Evolutionary conservation across 37 sponge, comb jelly and placozoan genomes (phyloP), one percentile per base, ranked within the genome.

Genomic region (Tethya wilhelma): DNA sequence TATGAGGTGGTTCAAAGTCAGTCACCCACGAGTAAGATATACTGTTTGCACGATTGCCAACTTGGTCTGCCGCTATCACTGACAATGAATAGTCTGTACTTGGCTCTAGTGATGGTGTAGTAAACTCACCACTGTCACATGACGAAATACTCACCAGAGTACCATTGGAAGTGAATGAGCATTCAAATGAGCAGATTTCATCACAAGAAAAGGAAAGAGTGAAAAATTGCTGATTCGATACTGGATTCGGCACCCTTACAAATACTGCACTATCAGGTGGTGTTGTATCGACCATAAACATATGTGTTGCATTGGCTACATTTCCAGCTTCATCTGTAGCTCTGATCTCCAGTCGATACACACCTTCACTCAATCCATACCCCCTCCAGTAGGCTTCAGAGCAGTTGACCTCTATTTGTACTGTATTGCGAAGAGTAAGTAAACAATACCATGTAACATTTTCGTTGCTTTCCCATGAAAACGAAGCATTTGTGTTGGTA

Each of bases 241-340:
- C 33, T 56, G 23, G 4, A 28, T 25, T 20, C 17, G 81, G 81
- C 0, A 22, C 19, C 12, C 30, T 2, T 6, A n/a, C n/a, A n/a
- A 28, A 20, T 6, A 80, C 69, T 28, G 43, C 17, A 57, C 44
- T 31, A 56, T 4, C 38, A 4, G 81, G 81, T 69, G 81, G 81
- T 36, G 81, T 69, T 56, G 58, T 37, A 69, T 80, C 81, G 58
- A 80, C 60, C 40, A 25, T 30, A 69, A 80, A 80, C 5, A 1
- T 69, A 44, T 80, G 81, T 7, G 38, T 22, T 43, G 69, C 38
- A 26, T 2, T 53, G 22, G 81, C 81, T 38, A 39, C 32, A 69
- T 80, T 80, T 19, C 71, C 81, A 40, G 71, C 81, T 29, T 57
- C 41, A 69, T 80, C 81, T 14, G 45, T 80, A 23, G 59, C 81